Evolutionary conservation across 2,113 vertebrate genomes (phyloP).

Genomic region (Gymnarchus niloticus): DNA sequence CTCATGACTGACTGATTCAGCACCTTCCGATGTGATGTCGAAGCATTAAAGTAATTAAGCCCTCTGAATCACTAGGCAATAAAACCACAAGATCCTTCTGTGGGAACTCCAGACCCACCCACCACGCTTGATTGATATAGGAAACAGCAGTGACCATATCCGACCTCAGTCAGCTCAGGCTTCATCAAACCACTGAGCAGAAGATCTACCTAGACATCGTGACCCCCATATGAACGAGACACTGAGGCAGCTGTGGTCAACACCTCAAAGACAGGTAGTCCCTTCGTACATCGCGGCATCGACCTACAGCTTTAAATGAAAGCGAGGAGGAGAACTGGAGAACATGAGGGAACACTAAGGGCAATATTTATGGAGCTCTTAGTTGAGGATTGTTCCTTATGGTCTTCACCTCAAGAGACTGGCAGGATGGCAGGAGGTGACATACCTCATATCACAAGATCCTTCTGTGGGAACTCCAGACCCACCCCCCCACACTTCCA

Average conservation of each 20-base stretch:
- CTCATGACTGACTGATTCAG: slow-evolving; percentile 16
- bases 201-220: not conserved
- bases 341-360: not conserved
- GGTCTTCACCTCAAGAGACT: no score
- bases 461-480: not conserved
- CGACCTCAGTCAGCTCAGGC: not conserved
- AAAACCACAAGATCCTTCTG: not conserved
- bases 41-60: slow-evolving; percentile 16
- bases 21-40: not conserved
- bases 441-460: no score
- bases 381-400: not conserved
- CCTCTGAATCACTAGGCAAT: not conserved
- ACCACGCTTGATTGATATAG: not conserved
- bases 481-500: not conserved
- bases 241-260: not conserved
- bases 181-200: not conserved
- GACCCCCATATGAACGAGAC: not conserved
- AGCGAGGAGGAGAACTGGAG: not conserved
- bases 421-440: no score
- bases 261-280: not conserved
- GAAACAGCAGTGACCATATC: not conserved
- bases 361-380: not conserved
- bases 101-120: not conserved
- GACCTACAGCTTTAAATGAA: no score
- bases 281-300: not conserved